These are phyloP conservation scores for Cyrtonyx montezumae DNA, from an alignment of 2,113 vertebrate genomes.

Conservation along the genomic window DNA sequence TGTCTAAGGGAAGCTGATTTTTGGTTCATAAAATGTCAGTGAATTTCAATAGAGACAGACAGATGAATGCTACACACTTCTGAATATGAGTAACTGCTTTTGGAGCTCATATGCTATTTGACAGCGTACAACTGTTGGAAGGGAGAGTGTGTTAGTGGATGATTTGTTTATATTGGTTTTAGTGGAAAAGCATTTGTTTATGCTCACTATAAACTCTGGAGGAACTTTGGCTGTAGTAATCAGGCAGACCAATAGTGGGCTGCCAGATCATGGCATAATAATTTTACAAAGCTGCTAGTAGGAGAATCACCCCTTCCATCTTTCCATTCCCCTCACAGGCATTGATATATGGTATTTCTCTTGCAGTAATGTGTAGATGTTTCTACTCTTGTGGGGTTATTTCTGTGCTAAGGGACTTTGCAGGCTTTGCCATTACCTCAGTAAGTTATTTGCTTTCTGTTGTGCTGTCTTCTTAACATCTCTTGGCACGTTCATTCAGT, in stretches of 20 bases:
- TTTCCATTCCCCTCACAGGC: background rate
- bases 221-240: background rate
- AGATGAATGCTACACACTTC: background rate
- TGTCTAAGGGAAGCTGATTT: background rate
- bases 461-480: background rate
- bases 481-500: background rate
- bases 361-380: background rate
- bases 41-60: background rate
- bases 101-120: background rate
- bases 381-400: background rate
- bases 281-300: background rate
- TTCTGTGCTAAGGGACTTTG: background rate
- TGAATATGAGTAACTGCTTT: background rate
- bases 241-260: background rate
- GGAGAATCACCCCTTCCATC: background rate
- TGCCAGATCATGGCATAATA: background rate
- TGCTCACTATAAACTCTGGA: background rate
- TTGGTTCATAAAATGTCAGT: background rate
- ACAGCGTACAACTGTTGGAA: background rate
- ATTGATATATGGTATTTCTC: background rate
- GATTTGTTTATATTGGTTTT: constrained; percentile 53
- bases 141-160: background rate
- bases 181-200: constrained; percentile 64
- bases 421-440: background rate
- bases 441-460: constrained; percentile 7